A percentile compares a stretch with the other conserved stretches of the same genome.
Conservation (phyloP, 2,888 invertebrate species). For the Rhamphomyia laevipes region DNA sequence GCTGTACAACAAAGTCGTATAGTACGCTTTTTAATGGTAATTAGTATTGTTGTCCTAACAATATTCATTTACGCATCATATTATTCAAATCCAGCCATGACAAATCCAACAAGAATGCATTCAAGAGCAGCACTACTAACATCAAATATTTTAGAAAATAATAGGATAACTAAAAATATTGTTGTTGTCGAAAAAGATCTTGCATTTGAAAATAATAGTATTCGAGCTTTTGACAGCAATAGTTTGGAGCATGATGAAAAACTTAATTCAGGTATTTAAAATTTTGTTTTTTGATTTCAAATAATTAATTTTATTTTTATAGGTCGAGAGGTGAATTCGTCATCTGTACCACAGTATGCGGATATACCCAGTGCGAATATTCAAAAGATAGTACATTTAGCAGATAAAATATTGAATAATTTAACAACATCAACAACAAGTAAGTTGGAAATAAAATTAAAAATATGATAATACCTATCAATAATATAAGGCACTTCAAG, state of each 20-base stretch:
- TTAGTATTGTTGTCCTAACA: conserved; percentile 36
- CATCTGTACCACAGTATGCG: neutral
- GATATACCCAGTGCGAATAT: conserved; percentile 32
- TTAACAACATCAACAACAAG: conserved; percentile 19
- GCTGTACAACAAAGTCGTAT: conserved; percentile 36
- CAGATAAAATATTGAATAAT: conserved; percentile 33
- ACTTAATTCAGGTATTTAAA: conserved; percentile 3
- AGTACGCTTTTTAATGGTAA: conserved; percentile 37
- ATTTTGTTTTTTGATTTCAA: too few species aligned
- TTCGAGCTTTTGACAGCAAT: conserved; percentile 8
- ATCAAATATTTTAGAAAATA: neutral
- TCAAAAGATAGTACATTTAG: conserved; percentile 32
- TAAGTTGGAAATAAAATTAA: conserved; percentile 9
- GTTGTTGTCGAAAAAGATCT: neutral
- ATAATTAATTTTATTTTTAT: neutral
- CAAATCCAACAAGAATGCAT: conserved; percentile 26
- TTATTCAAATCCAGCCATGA: conserved; percentile 31
- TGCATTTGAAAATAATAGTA: neutral
- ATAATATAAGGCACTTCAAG: too few species aligned
- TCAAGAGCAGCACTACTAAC: conserved; percentile 3
- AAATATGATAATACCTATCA: too few species aligned
- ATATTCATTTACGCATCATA: conserved; percentile 41
- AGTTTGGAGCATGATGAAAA: conserved; percentile 15
- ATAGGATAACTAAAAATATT: neutral
- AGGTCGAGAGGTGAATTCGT: neutral